A percentile compares a stretch with the other conserved stretches of the same genome.
These are phyloP conservation scores for Rotaria socialis DNA, from an alignment of 2,888 invertebrate species.

Conservation along the genomic window DNA sequence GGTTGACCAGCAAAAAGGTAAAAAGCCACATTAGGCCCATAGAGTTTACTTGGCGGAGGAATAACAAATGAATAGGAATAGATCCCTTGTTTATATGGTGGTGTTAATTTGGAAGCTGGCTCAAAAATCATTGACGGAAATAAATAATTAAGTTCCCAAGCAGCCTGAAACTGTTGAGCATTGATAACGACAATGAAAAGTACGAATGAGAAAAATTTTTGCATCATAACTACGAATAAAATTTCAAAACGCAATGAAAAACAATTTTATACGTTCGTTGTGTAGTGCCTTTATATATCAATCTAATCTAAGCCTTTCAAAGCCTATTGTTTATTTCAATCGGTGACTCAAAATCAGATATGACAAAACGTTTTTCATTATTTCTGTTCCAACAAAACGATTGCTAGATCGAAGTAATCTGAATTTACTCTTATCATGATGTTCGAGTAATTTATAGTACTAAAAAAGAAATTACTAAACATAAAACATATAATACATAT, in stretches of 20 bases:
- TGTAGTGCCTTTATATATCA: not conserved
- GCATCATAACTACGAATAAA: not conserved
- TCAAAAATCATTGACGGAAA: conserved; percentile 9
- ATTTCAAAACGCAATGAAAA: not conserved
- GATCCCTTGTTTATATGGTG: not conserved
- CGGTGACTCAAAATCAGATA: no score
- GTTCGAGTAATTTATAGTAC: no score
- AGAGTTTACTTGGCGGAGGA: conserved; percentile 7
- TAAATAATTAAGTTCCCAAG: not conserved
- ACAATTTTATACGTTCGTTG: not conserved
- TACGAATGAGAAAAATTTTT: not conserved
- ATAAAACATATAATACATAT: no score
- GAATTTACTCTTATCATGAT: no score
- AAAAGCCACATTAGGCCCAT: not conserved
- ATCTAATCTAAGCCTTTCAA: not conserved
- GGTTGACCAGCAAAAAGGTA: not conserved
- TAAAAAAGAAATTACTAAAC: no score
- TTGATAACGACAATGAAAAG: not conserved
- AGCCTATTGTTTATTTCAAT: not conserved
- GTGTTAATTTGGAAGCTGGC: not conserved
- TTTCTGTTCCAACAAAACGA: no score
- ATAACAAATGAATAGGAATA: not conserved
- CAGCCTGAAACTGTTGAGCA: not conserved
- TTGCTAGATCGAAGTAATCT: no score
- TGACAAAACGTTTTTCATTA: no score